A percentile compares a stretch with the other conserved stretches of the same genome.
Evolutionary conservation across 2,113 vertebrate genomes (phyloP).

Genomic region (Neofelis nebulosa): DNA sequence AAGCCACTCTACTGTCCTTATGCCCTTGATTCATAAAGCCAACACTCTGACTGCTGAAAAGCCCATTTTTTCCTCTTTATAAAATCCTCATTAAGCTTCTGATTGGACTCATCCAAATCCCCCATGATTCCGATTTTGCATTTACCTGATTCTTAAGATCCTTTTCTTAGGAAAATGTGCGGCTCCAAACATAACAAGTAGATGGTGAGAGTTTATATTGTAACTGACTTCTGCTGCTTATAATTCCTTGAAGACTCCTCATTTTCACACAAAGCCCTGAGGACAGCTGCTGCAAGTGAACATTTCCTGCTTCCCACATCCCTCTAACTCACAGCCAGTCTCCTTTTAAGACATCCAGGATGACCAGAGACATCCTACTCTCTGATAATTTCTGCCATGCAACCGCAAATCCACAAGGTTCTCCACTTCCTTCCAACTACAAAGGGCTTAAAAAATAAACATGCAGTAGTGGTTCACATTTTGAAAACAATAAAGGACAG

Average conservation of each 20-base stretch:
- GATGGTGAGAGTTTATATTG: conserved; percentile 73
- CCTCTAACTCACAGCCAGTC: conserved; percentile 33
- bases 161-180: conserved; percentile 57
- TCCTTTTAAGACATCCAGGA: conserved; percentile 50
- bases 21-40: neutral
- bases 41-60: conserved; percentile 23
- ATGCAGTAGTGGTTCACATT: conserved; percentile 12
- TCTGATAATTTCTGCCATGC: neutral
- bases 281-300: conserved; percentile 68
- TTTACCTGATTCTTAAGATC: conserved; percentile 56
- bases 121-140: neutral
- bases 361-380: conserved; percentile 30
- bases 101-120: conserved; percentile 13
- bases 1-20: neutral
- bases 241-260: conserved; percentile 82
- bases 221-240: conserved; percentile 79
- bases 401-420: conserved; percentile 1
- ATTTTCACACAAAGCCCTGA: conserved; percentile 79
- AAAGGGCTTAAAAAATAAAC: conserved; percentile 39
- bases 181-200: conserved; percentile 45
- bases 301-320: conserved; percentile 57
- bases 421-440: neutral
- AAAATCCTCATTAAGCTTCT: conserved; percentile 45
- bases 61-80: neutral
- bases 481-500: conserved; percentile 38